These are phyloP conservation scores for Mya arenaria DNA, from an alignment of 1,140 invertebrate species.

Conservation along the genomic window DNA sequence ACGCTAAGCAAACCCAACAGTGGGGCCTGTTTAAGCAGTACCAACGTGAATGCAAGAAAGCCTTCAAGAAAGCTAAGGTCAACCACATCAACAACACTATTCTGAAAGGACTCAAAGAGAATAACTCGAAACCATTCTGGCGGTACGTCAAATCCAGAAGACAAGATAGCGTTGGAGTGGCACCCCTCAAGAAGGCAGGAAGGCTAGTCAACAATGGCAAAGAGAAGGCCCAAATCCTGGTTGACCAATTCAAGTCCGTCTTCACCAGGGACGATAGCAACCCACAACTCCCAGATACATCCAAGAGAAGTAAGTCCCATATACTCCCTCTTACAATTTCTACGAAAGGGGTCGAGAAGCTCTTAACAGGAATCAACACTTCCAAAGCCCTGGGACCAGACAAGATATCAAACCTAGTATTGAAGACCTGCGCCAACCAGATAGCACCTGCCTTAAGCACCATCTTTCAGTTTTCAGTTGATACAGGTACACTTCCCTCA, in stretches of 20 bases:
- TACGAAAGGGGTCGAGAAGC: constrained; percentile 14
- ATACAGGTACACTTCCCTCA: constrained; percentile 5
- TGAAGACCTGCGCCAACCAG: not conserved
- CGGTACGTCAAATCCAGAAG: constrained; percentile 29
- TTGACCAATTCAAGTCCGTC: constrained; percentile 44
- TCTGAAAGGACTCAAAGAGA: constrained; percentile 24
- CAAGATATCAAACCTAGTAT: constrained; percentile 3
- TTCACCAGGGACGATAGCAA: constrained; percentile 21
- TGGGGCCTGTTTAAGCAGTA: not conserved
- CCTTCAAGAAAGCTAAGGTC: constrained; percentile 43
- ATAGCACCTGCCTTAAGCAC: not conserved
- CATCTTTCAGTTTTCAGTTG: constrained; percentile 23
- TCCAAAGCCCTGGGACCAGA: constrained; percentile 32
- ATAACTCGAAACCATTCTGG: constrained; percentile 33
- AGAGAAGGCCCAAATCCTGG: constrained; percentile 33
- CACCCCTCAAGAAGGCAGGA: constrained; percentile 31
- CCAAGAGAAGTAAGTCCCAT: not conserved
- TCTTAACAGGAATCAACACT: not conserved
- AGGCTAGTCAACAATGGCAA: constrained; percentile 16
- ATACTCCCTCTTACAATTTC: constrained; percentile 9
- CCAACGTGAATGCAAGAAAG: too few species aligned
- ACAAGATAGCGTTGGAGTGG: constrained; percentile 46
- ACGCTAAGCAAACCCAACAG: constrained; percentile 13
- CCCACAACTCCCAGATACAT: not conserved
- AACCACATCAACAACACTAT: constrained; percentile 37